phyloP scores from a whole-genome alignment of 2,888 invertebrate species.

The Oligia fasciuncula region DNA sequence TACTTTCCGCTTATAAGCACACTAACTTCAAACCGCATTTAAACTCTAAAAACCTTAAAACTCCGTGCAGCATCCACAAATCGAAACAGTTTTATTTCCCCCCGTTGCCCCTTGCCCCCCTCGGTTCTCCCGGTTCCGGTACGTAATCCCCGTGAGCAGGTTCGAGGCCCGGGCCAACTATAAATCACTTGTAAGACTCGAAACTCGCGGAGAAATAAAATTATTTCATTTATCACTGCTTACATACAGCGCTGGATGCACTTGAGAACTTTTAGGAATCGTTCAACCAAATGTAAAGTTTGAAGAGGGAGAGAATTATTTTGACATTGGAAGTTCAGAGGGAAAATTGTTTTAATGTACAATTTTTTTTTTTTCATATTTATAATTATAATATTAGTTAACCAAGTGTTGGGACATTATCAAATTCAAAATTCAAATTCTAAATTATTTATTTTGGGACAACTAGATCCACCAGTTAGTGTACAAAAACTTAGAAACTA shows the following conservation, averaged over 20 bases:
- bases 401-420: too few species aligned
- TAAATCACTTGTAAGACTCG: slow-evolving; percentile 67
- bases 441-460: too few species aligned
- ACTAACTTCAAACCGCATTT: slow-evolving; percentile 43
- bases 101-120: not conserved
- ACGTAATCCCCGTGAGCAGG: slow-evolving; percentile 65
- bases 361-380: not conserved
- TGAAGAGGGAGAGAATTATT: not conserved
- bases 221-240: slow-evolving; percentile 67
- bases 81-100: slow-evolving; percentile 63
- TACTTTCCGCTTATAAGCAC: slow-evolving; percentile 23
- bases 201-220: slow-evolving; percentile 66
- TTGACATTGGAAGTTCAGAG: not conserved
- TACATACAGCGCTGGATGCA: slow-evolving; percentile 59
- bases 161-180: slow-evolving; percentile 63
- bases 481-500: too few species aligned
- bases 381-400: not conserved
- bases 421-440: too few species aligned
- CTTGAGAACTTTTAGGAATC: slow-evolving; percentile 61
- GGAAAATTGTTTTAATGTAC: not conserved
- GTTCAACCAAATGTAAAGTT: slow-evolving; percentile 36
- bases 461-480: too few species aligned
- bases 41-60: slow-evolving; percentile 55
- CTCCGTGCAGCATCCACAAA: slow-evolving; percentile 56
- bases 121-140: slow-evolving; percentile 34